phyloP scores from a whole-genome alignment of 2,888 invertebrate species.

The Macrosiphum euphorbiae region DNA sequence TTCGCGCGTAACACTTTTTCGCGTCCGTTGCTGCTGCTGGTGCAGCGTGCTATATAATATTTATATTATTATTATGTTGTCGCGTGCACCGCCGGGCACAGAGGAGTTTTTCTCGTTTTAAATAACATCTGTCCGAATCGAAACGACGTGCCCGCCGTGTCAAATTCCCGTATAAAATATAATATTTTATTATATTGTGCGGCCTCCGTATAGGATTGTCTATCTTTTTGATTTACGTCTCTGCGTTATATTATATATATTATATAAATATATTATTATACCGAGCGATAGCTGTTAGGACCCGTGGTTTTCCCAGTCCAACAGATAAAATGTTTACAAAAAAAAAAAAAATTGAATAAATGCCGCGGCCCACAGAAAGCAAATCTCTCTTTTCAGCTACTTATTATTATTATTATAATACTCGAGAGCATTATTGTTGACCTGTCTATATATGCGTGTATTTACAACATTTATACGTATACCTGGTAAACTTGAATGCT shows the following conservation, averaged over 20 bases:
- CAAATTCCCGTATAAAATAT: constrained; percentile 1
- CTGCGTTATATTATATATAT: constrained; percentile 3
- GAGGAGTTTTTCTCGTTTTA: background rate
- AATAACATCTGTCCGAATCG: constrained; percentile 61
- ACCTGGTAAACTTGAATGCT: background rate
- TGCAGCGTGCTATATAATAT: background rate
- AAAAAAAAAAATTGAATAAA: constrained; percentile 10
- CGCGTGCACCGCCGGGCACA: background rate
- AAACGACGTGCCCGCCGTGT: constrained; percentile 40
- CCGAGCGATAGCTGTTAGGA: background rate
- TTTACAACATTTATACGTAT: background rate
- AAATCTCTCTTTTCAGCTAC: background rate
- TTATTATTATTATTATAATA: background rate
- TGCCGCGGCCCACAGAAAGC: background rate
- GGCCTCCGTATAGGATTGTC: background rate
- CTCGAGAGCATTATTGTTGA: background rate
- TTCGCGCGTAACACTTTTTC: background rate
- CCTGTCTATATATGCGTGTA: background rate
- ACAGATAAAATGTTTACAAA: constrained; percentile 27
- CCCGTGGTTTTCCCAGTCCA: background rate
- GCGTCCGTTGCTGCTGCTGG: background rate
- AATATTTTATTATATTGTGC: background rate
- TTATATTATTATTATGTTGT: background rate
- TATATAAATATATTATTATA: background rate
- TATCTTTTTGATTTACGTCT: background rate